Evolutionary conservation across 2,888 invertebrate genomes (phyloP), one percentile per base, ranked within the genome.

Genomic region (Alloplasta piceator): DNA sequence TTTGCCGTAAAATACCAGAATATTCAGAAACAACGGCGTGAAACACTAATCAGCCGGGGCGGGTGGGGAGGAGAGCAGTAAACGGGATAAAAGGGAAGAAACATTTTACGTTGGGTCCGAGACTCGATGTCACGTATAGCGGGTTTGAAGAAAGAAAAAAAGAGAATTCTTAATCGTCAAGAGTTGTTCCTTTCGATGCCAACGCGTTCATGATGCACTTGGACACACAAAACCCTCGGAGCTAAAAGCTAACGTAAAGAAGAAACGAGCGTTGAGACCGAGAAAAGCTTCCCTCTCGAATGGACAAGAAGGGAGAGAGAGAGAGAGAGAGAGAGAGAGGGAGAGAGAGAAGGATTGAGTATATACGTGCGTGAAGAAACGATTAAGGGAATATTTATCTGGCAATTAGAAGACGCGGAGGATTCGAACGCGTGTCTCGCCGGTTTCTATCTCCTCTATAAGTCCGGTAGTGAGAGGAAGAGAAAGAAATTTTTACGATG

Each of bases 381-480:
- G 84, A 86, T 87, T 85, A 82, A 85, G 78, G 67, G 50, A 72
- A 86, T 87, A 86, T 88, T 88, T 87, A 87, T 86, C 66, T 64
- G 50, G 67, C 83, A 80, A 83, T 87, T 85, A 85, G 63, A 76
- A 41, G 81, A 78, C 74, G 74, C 66, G 67, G 66, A 81, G 67
- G 78, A 75, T 78, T 78, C 71, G 74, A 81, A 66, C 81, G 74
- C 81, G 81, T 81, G 81, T 81, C 81, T 78, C 75, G 81, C 70
- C 81, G 78, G 26, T 67, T 78, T 78, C 77, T 81, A 74, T 81
- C 78, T 81, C 70, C 56, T 67, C 78, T 78, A 81, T 78, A 70
- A 56, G 78, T 67, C 74, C 70, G 81, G 74, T 81, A 74, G 78
- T 66, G 71, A 78, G 26, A 26, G 26, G 26, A 26, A 26, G 26